phyloP scores from a whole-genome alignment of 1,140 invertebrate species.

The Zaprionus taronus region DNA sequence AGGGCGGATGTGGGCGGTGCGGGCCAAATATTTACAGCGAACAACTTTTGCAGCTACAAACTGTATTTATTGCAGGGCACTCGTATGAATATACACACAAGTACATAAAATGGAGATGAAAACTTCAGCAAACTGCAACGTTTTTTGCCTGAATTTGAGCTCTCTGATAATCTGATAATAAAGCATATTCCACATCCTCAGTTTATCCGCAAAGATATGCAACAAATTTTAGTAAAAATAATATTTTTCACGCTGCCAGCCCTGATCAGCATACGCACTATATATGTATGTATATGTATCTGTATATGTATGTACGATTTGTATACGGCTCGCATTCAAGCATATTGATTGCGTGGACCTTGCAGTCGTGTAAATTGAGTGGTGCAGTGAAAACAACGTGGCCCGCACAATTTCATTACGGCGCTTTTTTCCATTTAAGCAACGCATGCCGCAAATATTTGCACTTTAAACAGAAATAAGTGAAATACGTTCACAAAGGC shows the following conservation, averaged over 20 bases:
- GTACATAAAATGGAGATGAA: constrained; percentile 23
- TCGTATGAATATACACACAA: constrained; percentile 22
- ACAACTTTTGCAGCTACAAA: constrained; percentile 67
- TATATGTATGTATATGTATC: not conserved
- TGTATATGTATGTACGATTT: constrained; percentile 28
- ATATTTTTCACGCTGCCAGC: not conserved
- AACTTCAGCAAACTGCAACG: constrained; percentile 9
- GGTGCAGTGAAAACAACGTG: constrained; percentile 48
- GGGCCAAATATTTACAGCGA: constrained; percentile 70
- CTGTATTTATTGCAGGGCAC: constrained; percentile 60
- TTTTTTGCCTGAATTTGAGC: not conserved
- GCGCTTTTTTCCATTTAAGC: constrained; percentile 56
- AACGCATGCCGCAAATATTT: constrained; percentile 68
- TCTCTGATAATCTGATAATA: constrained; percentile 1
- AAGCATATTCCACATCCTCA: not conserved
- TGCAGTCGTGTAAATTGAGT: constrained; percentile 50
- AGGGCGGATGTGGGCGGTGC: constrained; percentile 37
- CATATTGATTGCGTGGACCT: constrained; percentile 13
- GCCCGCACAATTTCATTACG: constrained; percentile 72
- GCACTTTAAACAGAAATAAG: constrained; percentile 73
- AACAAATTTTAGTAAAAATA: not conserved
- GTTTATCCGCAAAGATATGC: not conserved
- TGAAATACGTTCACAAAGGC: constrained; percentile 52
- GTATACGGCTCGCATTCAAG: constrained; percentile 24
- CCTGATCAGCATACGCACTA: constrained; percentile 1